Percentiles rank a stretch among this genome's conserved stretches.
phyloP scores from a whole-genome alignment of 2,113 vertebrate genomes.

The Kobus ellipsiprymnus region DNA sequence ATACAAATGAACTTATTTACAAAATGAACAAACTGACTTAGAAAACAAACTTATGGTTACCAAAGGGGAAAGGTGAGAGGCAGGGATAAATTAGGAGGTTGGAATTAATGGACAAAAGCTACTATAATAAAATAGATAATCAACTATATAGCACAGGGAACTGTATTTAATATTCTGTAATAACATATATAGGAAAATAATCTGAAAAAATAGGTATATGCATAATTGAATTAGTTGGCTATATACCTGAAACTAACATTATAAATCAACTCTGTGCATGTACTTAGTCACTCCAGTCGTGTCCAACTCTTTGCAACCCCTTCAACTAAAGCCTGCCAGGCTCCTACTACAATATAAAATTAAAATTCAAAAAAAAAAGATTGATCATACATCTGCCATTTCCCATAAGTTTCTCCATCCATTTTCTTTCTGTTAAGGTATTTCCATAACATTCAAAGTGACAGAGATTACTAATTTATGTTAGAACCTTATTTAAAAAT shows the following conservation, averaged over 20 bases:
- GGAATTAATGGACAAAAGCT: background rate
- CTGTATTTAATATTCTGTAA: background rate
- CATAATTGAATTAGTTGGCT: background rate
- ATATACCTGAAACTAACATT: background rate
- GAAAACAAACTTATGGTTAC: background rate
- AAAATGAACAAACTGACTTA: background rate
- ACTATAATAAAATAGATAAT: background rate
- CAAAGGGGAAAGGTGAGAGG: background rate
- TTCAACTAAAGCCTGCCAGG: background rate
- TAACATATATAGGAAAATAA: background rate
- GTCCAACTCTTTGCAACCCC: background rate
- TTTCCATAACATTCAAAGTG: background rate
- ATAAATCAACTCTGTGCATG: background rate
- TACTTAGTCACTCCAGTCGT: background rate
- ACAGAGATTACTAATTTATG: background rate
- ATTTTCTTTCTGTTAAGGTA: background rate
- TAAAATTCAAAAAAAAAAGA: background rate
- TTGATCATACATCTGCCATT: slow-evolving; percentile 66
- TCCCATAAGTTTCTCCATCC: background rate
- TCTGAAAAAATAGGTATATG: background rate
- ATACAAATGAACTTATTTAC: background rate
- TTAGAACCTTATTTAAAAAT: background rate
- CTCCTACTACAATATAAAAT: background rate
- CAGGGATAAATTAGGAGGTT: background rate
- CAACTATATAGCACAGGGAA: background rate